These are phyloP conservation scores for Aricia agestis DNA, from an alignment of 1,140 invertebrate genomes.

Conservation along the genomic window DNA sequence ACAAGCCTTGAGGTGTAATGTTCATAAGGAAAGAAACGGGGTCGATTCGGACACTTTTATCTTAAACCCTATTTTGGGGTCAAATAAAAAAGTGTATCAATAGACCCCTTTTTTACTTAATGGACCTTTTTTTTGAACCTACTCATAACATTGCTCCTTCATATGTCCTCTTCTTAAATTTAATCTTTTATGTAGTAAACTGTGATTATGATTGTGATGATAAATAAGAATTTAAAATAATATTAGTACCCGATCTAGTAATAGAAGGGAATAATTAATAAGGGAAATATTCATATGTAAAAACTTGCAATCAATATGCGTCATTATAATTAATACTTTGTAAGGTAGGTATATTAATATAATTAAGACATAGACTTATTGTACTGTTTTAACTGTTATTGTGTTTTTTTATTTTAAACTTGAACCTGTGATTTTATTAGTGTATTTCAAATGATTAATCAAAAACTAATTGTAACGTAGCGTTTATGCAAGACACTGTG, in stretches of 20 bases:
- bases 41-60: slow-evolving; percentile 24
- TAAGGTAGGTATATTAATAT: slow-evolving; percentile 22
- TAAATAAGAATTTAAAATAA: slow-evolving; percentile 23
- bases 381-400: slow-evolving; percentile 23
- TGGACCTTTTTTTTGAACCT: slow-evolving; percentile 23
- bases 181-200: slow-evolving; percentile 20
- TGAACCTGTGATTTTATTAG: slow-evolving; percentile 23
- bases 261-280: slow-evolving; percentile 22
- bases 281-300: slow-evolving; percentile 21
- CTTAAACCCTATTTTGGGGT: slow-evolving; percentile 23
- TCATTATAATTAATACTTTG: slow-evolving; percentile 23
- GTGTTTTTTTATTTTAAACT: slow-evolving; percentile 22
- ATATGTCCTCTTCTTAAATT: slow-evolving; percentile 23
- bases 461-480: slow-evolving; percentile 22
- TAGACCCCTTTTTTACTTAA: slow-evolving; percentile 24
- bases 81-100: slow-evolving; percentile 24
- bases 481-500: slow-evolving; percentile 20
- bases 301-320: slow-evolving; percentile 22
- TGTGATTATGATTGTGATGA: slow-evolving; percentile 22
- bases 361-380: slow-evolving; percentile 22
- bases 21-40: slow-evolving; percentile 24
- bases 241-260: slow-evolving; percentile 22
- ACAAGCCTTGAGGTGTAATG: slow-evolving; percentile 24
- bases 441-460: slow-evolving; percentile 20
- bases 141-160: slow-evolving; percentile 22